Percentiles rank a stretch among this genome's conserved stretches.
These are phyloP conservation scores for Caenorhabditis uteleia DNA, from an alignment of 2,888 invertebrate genomes.

Conservation along the genomic window DNA sequence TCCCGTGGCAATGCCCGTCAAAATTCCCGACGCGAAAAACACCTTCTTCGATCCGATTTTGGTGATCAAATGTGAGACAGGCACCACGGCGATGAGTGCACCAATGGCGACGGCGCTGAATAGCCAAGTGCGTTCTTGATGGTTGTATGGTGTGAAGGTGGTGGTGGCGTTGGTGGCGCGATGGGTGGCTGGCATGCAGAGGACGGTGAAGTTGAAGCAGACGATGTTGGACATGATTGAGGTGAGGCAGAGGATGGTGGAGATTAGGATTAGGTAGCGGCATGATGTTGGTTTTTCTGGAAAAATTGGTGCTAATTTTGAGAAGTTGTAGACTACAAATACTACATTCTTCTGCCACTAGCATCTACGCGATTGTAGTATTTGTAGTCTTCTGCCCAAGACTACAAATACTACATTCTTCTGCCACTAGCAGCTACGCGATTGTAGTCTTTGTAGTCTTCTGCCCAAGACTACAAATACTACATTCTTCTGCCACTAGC, in stretches of 20 bases:
- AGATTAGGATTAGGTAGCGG: conserved; percentile 54
- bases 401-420: too few species aligned
- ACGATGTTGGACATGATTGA: conserved; percentile 66
- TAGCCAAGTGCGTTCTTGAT: conserved; percentile 56
- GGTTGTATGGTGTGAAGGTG: conserved; percentile 34
- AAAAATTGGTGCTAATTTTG: conserved; percentile 1
- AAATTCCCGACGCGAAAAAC: conserved; percentile 48
- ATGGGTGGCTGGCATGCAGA: conserved; percentile 54
- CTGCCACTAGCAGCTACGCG: too few species aligned
- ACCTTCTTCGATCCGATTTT: conserved; percentile 56
- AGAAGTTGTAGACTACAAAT: too few species aligned
- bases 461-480: too few species aligned
- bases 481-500: too few species aligned
- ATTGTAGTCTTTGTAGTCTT: too few species aligned
- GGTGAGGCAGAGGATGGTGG: conserved; percentile 62
- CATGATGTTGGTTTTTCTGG: conserved; percentile 14
- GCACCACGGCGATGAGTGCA: conserved; percentile 63
- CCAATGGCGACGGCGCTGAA: conserved; percentile 67
- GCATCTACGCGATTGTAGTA: too few species aligned
- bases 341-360: too few species aligned
- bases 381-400: too few species aligned
- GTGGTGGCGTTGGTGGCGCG: neutral
- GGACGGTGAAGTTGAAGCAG: conserved; percentile 66
- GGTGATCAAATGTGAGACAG: conserved; percentile 57
- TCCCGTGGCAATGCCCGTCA: conserved; percentile 42